phyloP scores from a whole-genome alignment of 1,140 invertebrate species.

The Platyscapa corneri region DNA sequence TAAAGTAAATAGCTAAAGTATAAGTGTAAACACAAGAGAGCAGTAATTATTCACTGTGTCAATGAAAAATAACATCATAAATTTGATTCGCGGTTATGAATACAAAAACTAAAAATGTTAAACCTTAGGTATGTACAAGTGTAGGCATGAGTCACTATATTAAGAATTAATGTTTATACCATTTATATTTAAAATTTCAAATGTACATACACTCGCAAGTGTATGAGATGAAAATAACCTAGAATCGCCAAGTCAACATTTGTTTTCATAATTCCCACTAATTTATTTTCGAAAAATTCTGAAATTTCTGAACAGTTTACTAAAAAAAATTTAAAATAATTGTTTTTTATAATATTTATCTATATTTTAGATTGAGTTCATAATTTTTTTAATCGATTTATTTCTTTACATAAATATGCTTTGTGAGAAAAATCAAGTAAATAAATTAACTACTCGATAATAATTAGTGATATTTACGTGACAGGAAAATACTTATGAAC shows the following conservation, averaged over 20 bases:
- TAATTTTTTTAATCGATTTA: background rate
- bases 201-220: background rate
- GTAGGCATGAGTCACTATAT: background rate
- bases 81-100: no score
- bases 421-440: background rate
- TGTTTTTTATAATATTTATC: no score
- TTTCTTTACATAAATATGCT: background rate
- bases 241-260: background rate
- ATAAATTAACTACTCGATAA: background rate
- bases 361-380: no score
- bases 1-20: no score
- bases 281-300: no score
- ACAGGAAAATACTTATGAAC: background rate
- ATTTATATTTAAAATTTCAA: constrained; percentile 48
- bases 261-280: background rate
- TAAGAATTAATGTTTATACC: constrained; percentile 41
- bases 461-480: background rate
- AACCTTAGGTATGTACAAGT: background rate
- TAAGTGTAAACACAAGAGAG: no score
- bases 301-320: no score
- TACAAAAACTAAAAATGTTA: no score
- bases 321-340: no score
- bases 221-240: background rate
- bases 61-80: no score
- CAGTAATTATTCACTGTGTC: no score